phyloP scores from a whole-genome alignment of 2,797 vertebrate species.

The Menidia menidia region DNA sequence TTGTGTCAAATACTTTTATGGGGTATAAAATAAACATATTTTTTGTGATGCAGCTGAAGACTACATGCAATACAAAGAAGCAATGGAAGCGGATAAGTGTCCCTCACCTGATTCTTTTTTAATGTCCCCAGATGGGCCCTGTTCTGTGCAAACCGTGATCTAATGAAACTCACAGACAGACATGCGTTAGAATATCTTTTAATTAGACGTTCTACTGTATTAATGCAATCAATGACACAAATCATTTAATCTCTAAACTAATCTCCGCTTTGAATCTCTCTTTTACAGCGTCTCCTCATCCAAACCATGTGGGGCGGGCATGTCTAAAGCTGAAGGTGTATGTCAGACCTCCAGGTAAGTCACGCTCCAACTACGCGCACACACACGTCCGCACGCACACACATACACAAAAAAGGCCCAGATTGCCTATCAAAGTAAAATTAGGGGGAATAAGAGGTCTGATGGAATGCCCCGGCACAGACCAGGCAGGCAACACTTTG shows the following conservation, averaged over 20 bases:
- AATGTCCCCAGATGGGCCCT: not conserved
- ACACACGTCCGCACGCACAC: slow-evolving; percentile 25
- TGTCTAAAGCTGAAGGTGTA: slow-evolving; percentile 88
- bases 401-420: slow-evolving; percentile 46
- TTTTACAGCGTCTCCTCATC: slow-evolving; percentile 83
- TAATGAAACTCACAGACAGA: not conserved
- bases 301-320: slow-evolving; percentile 85
- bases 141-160: slow-evolving; percentile 9
- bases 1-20: not conserved
- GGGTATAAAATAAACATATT: not conserved
- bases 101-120: not conserved
- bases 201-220: slow-evolving; percentile 46
- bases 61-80: not conserved
- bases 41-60: not conserved
- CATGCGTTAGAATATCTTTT: slow-evolving; percentile 19
- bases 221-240: slow-evolving; percentile 42
- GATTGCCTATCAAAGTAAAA: slow-evolving; percentile 78
- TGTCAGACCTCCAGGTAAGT: slow-evolving; percentile 86
- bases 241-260: slow-evolving; percentile 37
- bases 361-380: slow-evolving; percentile 61
- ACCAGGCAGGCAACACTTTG: slow-evolving; percentile 68
- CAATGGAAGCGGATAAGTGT: not conserved
- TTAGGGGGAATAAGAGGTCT: slow-evolving; percentile 71
- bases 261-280: slow-evolving; percentile 60
- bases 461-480: slow-evolving; percentile 71